Evolutionary conservation across 2,888 invertebrate species (phyloP), one percentile per base, ranked within the genome.

Genomic region (Brachyptera putata): DNA sequence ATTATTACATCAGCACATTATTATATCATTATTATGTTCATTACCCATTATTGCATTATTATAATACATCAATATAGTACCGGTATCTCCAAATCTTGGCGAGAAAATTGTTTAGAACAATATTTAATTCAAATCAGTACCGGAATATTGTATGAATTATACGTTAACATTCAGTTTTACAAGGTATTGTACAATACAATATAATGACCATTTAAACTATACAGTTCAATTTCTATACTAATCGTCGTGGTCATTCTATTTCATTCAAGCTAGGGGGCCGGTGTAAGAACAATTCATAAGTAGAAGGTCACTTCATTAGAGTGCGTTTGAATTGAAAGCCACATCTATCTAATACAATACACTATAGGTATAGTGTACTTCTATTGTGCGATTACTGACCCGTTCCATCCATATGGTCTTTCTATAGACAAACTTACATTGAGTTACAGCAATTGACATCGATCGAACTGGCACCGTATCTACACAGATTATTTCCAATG

Each of bases 241-340:
- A 46, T 46, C 46, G 46, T n/a, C 24, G 21, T n/a, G 46, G 46
- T 46, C 3, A 46, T 46, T 46, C 24, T 46, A 46, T 46, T 46
- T 30, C 46, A 24, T 3, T 22, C 1, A 46, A 13, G 46, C 30
- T 30, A 11, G 11, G 39, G 39, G 18, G 43, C 11, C 9, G 43
- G 21, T 43, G 43, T 21, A 16, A 13, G 46, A 3, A 21, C 4
- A 14, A 21, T 16, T 26, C n/a, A 25, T 30, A 14, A 21, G 2
- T 50, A 30, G 50, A 50, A n/a, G 53, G 53, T 53, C 53, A 53
- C 53, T 53, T 53, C 53, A 53, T 53, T 53, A 53, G 53, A 18
- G 1, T 16, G 36, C 14, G 53, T 36, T 53, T 53, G 53, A 36
- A 21, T 50, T 16, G 30, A 13, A 48, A 25, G 26, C 25, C 41